Percentiles rank a stretch among this genome's conserved stretches.
phyloP scores from a whole-genome alignment of 2,797 vertebrate genomes.

The Liparis tanakae region DNA sequence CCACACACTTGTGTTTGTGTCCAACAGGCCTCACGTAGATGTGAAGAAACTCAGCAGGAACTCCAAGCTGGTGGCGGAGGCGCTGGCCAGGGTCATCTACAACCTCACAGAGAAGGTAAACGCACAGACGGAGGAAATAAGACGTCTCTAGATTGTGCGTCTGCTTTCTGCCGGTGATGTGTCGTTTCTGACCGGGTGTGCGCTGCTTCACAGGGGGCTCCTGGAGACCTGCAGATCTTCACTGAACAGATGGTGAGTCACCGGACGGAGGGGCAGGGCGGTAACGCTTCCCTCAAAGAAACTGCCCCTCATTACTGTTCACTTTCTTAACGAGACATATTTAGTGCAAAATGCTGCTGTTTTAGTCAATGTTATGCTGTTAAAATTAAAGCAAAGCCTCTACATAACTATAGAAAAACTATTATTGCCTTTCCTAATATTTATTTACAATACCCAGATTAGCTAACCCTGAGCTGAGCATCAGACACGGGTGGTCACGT shows the following conservation, averaged over 20 bases:
- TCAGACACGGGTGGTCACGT: background rate
- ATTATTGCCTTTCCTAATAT: background rate
- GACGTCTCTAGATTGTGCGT: background rate
- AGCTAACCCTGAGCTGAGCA: background rate
- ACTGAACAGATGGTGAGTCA: slow-evolving; percentile 96
- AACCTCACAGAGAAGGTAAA: slow-evolving; percentile 97
- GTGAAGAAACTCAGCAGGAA: slow-evolving; percentile 90
- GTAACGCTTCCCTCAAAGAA: background rate
- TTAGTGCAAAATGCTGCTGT: too few species aligned
- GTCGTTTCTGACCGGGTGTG: background rate
- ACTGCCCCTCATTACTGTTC: background rate
- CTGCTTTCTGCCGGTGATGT: background rate
- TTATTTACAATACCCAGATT: background rate
- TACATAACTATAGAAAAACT: background rate
- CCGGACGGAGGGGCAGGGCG: background rate
- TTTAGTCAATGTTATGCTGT: background rate
- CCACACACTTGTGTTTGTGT: slow-evolving; percentile 25
- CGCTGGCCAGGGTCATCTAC: slow-evolving; percentile 94
- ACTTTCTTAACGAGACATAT: too few species aligned
- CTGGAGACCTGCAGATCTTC: slow-evolving; percentile 93
- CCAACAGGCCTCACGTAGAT: slow-evolving; percentile 90
- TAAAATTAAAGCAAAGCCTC: background rate
- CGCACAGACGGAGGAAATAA: background rate
- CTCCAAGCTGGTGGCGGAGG: slow-evolving; percentile 92
- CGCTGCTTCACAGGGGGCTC: slow-evolving; percentile 85